A percentile compares a stretch with the other conserved stretches of the same genome.
Conservation (phyloP, 2,888 invertebrate species). For the Hirtodrosophila trivittata region DNA sequence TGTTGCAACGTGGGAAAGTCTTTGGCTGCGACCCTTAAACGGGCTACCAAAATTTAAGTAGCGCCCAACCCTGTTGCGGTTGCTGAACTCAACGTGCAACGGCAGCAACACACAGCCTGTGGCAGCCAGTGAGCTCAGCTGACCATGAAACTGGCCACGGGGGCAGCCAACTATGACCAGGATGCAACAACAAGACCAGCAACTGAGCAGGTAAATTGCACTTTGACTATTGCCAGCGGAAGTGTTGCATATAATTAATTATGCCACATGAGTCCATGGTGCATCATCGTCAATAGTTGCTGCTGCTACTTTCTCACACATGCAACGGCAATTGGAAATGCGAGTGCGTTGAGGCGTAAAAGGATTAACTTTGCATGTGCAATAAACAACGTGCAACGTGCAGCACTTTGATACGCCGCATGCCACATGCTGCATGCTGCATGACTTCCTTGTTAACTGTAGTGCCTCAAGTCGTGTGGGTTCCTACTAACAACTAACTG, state of each 20-base stretch:
- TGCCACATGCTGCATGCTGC: slow-evolving; percentile 16
- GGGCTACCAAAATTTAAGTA: slow-evolving; percentile 35
- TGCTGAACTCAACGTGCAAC: slow-evolving; percentile 21
- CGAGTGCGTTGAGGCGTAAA: slow-evolving; percentile 40
- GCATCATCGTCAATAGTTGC: slow-evolving; percentile 16
- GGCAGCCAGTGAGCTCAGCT: slow-evolving; percentile 35
- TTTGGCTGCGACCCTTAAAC: slow-evolving; percentile 23
- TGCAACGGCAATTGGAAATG: slow-evolving; percentile 27
- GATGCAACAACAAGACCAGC: no score
- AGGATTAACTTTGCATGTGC: slow-evolving; percentile 52
- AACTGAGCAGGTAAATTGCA: neutral
- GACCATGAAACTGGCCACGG: slow-evolving; percentile 47
- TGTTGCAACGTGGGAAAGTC: slow-evolving; percentile 57
- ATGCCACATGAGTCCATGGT: slow-evolving; percentile 39
- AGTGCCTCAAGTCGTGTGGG: slow-evolving; percentile 35
- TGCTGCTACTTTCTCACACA: slow-evolving; percentile 51
- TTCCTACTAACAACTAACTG: slow-evolving; percentile 13
- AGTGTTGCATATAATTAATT: slow-evolving; percentile 64
- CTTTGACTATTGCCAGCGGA: slow-evolving; percentile 33
- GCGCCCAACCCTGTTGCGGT: slow-evolving; percentile 41
- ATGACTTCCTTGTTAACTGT: slow-evolving; percentile 50
- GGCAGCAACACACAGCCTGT: neutral
- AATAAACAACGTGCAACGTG: neutral
- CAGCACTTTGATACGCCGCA: slow-evolving; percentile 46
- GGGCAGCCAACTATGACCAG: slow-evolving; percentile 47